phyloP scores from a whole-genome alignment of 2,888 invertebrate species.

The Zhuqinia jingwanae region DNA sequence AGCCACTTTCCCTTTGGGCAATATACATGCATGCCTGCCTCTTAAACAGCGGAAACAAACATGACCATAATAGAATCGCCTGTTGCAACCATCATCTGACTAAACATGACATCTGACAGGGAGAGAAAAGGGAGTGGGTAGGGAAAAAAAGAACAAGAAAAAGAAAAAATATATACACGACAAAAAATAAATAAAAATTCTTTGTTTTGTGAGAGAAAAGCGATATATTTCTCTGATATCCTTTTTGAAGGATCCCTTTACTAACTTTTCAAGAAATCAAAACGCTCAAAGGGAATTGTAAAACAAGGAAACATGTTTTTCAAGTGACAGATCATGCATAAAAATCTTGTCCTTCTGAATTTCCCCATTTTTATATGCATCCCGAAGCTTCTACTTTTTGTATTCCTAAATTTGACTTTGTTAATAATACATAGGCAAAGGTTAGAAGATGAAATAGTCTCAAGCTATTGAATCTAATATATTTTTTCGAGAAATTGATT shows the following conservation, averaged over 20 bases:
- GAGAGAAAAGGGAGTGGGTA: background rate
- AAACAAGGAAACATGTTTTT: background rate
- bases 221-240: too few species aligned
- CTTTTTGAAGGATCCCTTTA: too few species aligned
- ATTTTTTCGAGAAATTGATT: too few species aligned
- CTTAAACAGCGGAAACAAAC: background rate
- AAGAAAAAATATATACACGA: background rate
- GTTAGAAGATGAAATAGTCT: too few species aligned
- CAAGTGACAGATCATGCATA: constrained; percentile 33
- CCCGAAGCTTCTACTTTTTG: background rate
- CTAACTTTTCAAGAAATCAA: background rate
- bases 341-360: constrained; percentile 1
- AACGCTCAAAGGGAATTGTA: constrained; percentile 22
- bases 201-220: background rate
- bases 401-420: background rate
- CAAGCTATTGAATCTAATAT: too few species aligned
- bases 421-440: background rate
- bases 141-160: constrained; percentile 11
- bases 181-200: too few species aligned
- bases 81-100: constrained; percentile 54
- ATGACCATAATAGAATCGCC: constrained; percentile 54
- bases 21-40: background rate
- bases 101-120: constrained; percentile 43
- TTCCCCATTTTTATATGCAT: background rate
- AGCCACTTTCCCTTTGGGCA: background rate